Conservation (phyloP, 2,888 invertebrate species). For the Perizoma flavofasciatum region DNA sequence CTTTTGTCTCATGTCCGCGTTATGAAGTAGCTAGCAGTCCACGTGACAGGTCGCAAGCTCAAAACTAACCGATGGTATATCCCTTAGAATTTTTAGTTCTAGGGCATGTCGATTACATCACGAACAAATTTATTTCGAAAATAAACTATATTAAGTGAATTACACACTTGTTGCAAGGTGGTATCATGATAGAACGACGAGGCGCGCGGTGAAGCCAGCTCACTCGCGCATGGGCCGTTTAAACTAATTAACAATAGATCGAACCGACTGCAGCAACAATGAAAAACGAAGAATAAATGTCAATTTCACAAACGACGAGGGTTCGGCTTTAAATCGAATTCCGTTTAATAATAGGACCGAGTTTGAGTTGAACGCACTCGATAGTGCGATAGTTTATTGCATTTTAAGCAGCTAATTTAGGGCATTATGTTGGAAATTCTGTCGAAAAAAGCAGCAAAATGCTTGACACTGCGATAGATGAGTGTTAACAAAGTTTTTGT, state of each 20-base stretch:
- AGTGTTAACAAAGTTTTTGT: background rate
- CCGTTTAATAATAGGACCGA: conserved; percentile 82
- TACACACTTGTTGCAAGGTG: conserved; percentile 36
- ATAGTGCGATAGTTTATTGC: conserved; percentile 79
- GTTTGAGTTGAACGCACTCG: conserved; percentile 81
- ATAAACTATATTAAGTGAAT: conserved; percentile 20
- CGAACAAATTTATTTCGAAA: conserved; percentile 6
- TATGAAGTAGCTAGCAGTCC: too few relatives aligned
- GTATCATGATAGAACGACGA: conserved; percentile 41
- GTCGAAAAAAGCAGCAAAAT: background rate
- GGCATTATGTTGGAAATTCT: conserved; percentile 12
- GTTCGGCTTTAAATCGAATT: conserved; percentile 83
- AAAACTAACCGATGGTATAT: too few relatives aligned
- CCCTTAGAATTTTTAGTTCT: too few relatives aligned
- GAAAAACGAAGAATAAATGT: conserved; percentile 84
- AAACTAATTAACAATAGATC: conserved; percentile 83
- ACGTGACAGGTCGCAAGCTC: too few relatives aligned
- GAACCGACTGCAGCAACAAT: conserved; percentile 80
- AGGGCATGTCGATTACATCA: too few relatives aligned
- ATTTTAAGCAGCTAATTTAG: conserved; percentile 53
- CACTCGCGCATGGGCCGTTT: conserved; percentile 75
- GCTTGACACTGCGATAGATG: background rate
- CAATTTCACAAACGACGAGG: conserved; percentile 83
- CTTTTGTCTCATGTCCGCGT: too few relatives aligned
- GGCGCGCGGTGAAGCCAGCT: conserved; percentile 24